Percentiles rank a stretch among this genome's conserved stretches.
Conservation (phyloP, 2,888 invertebrate species). For the Agriopis marginaria region DNA sequence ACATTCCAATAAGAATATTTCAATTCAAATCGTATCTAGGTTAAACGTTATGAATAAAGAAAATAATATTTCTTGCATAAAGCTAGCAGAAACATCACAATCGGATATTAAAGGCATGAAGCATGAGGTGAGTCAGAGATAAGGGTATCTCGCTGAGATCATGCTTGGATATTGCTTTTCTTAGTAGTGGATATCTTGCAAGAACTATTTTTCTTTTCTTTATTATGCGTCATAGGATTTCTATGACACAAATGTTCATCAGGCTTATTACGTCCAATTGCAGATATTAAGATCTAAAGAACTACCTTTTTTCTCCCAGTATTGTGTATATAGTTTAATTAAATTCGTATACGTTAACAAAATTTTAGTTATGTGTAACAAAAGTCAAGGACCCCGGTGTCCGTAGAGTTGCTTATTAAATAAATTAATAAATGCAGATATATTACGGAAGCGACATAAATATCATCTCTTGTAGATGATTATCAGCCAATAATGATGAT, state of each 20-base stretch:
- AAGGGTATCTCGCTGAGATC: slow-evolving; percentile 75
- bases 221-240: neutral
- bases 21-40: neutral
- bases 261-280: too few relatives aligned
- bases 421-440: too few relatives aligned
- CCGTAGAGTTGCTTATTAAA: too few relatives aligned
- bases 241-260: neutral
- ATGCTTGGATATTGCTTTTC: slow-evolving; percentile 42
- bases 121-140: slow-evolving; percentile 73
- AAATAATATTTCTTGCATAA: slow-evolving; percentile 22
- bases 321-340: too few relatives aligned
- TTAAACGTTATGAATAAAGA: slow-evolving; percentile 17
- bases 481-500: too few relatives aligned
- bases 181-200: slow-evolving; percentile 9
- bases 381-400: too few relatives aligned
- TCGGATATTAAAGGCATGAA: slow-evolving; percentile 54
- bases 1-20: slow-evolving; percentile 1
- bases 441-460: too few relatives aligned
- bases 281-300: too few relatives aligned
- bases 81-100: slow-evolving; percentile 42
- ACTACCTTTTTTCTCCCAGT: too few relatives aligned
- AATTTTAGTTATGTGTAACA: too few relatives aligned
- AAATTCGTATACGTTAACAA: too few relatives aligned
- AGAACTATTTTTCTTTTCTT: neutral
- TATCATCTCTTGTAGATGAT: too few relatives aligned